phyloP scores from a whole-genome alignment of 1,140 invertebrate genomes.

The Ips nitidus region DNA sequence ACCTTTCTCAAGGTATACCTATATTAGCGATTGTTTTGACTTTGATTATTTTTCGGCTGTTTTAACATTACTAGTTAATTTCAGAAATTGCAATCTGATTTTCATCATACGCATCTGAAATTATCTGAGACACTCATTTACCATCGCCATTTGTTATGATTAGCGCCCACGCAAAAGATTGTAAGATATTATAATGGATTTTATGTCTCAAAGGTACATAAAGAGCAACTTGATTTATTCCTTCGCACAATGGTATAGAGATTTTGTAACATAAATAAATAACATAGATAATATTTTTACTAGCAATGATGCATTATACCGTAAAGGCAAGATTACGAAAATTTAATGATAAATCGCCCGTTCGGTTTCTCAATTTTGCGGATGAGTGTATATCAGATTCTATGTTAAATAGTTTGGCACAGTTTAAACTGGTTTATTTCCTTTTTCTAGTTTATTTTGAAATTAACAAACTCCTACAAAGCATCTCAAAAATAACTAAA shows the following conservation, averaged over 20 bases:
- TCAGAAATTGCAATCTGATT: no score
- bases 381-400: constrained; percentile 2
- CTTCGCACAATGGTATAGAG: constrained; percentile 26
- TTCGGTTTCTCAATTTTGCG: constrained; percentile 31
- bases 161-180: constrained; percentile 35
- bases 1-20: background rate
- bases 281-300: constrained; percentile 30
- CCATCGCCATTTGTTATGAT: constrained; percentile 37
- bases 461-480: no score
- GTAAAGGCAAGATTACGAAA: constrained; percentile 24
- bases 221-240: constrained; percentile 35
- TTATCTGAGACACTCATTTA: constrained; percentile 26
- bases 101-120: no score
- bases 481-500: no score
- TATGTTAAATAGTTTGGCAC: no score
- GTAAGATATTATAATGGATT: constrained; percentile 39
- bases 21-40: no score
- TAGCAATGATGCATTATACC: constrained; percentile 10
- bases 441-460: no score
- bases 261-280: constrained; percentile 36
- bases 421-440: no score
- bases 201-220: constrained; percentile 35
- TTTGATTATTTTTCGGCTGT: no score
- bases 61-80: no score
- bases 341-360: constrained; percentile 24